A percentile compares a stretch with the other conserved stretches of the same genome.
Evolutionary conservation across 2,888 invertebrate genomes (phyloP).

Genomic region (Bhutanitis thaidina): DNA sequence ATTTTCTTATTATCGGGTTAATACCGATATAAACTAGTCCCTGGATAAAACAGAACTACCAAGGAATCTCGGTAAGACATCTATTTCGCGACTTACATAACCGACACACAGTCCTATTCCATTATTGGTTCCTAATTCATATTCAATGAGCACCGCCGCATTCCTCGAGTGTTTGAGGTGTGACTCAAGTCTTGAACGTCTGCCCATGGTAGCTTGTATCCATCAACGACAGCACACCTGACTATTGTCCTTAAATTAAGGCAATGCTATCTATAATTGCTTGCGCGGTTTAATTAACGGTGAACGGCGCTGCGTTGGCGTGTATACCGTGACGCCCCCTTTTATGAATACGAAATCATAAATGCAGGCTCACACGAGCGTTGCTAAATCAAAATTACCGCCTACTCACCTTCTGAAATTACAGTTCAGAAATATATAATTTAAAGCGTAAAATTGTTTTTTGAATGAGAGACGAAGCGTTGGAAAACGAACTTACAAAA

Average conservation of each 20-base stretch:
- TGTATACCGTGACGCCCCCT: conserved; percentile 27
- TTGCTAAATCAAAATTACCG: conserved; percentile 1
- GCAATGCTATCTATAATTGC: conserved; percentile 14
- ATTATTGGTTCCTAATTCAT: conserved; percentile 26
- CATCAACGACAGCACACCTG: neutral
- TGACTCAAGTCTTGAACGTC: conserved; percentile 23
- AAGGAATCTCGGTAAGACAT: neutral
- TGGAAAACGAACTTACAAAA: no score
- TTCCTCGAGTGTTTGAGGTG: conserved; percentile 26
- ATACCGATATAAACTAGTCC: no score
- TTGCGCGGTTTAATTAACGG: conserved; percentile 12
- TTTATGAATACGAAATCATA: conserved; percentile 24
- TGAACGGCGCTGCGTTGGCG: conserved; percentile 10
- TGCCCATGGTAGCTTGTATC: neutral
- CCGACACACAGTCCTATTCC: neutral
- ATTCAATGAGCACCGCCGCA: conserved; percentile 28
- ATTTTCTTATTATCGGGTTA: no score
- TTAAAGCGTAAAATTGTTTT: no score
- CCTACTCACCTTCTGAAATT: neutral
- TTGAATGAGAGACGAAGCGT: no score
- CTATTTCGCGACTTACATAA: conserved; percentile 17
- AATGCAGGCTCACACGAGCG: conserved; percentile 12
- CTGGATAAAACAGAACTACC: no score
- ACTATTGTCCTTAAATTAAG: conserved; percentile 14
- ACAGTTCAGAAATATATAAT: neutral